phyloP scores from a whole-genome alignment of 1,140 invertebrate genomes.

The Ylistrum balloti region DNA sequence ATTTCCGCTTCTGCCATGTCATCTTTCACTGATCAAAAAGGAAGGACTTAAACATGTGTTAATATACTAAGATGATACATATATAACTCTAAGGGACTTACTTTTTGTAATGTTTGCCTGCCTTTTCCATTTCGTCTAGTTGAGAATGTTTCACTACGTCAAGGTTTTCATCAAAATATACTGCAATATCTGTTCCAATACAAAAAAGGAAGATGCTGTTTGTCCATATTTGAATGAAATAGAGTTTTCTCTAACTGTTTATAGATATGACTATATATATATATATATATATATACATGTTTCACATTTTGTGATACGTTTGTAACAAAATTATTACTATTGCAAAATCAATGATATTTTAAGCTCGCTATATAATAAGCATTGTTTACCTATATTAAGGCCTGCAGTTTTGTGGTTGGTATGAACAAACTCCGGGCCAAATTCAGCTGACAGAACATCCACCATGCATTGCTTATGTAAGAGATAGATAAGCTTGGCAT shows the following conservation, averaged over 20 bases:
- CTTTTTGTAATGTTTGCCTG: neutral
- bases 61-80: too few relatives aligned
- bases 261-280: too few relatives aligned
- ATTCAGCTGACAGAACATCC: neutral
- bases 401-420: neutral
- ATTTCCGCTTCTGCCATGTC: too few relatives aligned
- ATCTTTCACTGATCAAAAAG: too few relatives aligned
- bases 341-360: too few relatives aligned
- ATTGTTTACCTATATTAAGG: neutral
- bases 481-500: neutral
- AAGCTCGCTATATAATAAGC: too few relatives aligned
- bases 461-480: neutral
- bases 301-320: too few relatives aligned
- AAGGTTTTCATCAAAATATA: constrained; percentile 6
- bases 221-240: too few relatives aligned
- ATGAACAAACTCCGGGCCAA: neutral
- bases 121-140: neutral
- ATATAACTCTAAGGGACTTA: neutral
- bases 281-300: too few relatives aligned
- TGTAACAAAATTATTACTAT: too few relatives aligned
- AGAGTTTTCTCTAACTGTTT: too few relatives aligned
- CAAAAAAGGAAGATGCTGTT: neutral
- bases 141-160: neutral
- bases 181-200: neutral
- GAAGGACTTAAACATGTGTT: too few relatives aligned